Conservation (phyloP, 2,797 vertebrate genomes). For the Benthosema pterotum region DNA sequence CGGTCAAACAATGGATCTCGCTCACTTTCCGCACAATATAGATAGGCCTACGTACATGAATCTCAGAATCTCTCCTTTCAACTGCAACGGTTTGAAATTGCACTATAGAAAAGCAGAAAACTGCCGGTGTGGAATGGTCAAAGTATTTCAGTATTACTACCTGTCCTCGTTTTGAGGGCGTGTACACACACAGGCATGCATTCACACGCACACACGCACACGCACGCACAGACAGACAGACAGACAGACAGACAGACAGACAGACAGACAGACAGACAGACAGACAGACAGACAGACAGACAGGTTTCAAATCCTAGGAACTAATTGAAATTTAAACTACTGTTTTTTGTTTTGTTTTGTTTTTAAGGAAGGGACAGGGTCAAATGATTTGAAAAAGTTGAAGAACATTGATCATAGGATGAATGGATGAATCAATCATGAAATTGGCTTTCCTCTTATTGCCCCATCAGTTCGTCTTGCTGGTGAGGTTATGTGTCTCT, state of each 20-base stretch:
- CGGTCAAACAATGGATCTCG: conserved; percentile 19
- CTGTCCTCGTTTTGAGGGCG: neutral
- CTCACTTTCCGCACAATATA: conserved; percentile 22
- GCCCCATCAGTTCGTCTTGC: neutral
- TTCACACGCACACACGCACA: no score
- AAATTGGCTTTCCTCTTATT: neutral
- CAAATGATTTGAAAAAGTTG: neutral
- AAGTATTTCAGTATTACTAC: conserved; percentile 16
- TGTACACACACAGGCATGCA: no score
- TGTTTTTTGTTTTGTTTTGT: no score
- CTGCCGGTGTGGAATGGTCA: conserved; percentile 15
- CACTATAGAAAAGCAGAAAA: conserved; percentile 31
- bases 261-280: no score
- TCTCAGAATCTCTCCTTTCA: conserved; percentile 13
- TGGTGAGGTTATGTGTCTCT: neutral
- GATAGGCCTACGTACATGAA: no score
- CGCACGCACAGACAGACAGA: no score
- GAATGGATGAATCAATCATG: neutral
- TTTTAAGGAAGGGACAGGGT: neutral
- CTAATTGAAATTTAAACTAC: no score
- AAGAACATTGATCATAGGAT: neutral
- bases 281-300: no score
- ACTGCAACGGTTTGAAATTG: conserved; percentile 35
- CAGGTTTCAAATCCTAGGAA: no score
- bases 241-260: no score